Evolutionary conservation across 2,797 vertebrate genomes (phyloP), one percentile per base, ranked within the genome.

Genomic region (Apogon hyalosoma): DNA sequence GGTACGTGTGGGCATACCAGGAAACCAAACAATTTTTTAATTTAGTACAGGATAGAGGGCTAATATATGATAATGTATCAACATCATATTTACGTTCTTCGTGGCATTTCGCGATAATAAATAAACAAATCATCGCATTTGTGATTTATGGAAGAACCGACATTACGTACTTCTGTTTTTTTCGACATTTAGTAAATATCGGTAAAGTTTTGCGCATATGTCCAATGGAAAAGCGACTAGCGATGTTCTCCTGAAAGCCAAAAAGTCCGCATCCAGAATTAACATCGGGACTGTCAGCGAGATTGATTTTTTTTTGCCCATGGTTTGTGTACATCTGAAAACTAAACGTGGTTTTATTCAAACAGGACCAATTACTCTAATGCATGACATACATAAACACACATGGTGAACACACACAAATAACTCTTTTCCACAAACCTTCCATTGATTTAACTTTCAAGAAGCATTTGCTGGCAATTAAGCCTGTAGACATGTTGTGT

Each of bases 401-500:
- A 33, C 41, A 54, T 46, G 49, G 52, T 15, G 47, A 16, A 50
- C 2, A 31, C 51, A 48, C 41, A 55, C 41, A 38, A 16, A 16
- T 10, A 7, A n/a, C 28, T 21, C 49, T 57, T 58, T 45, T 41
- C 42, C 39, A 43, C 55, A 60, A 55, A 56, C 21, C 33, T 50
- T 42, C 60, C 69, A 57, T 58, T 62, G 11, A 57, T 54, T 61
- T 7, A 50, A 40, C 63, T 79, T 84, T 83, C 75, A 76, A 84
- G 85, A 75, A 67, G 69, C 73, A 78, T 53, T 75, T 40, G 46
- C 51, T 80, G 77, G 78, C 80, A 92, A 94, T 92, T 91, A 90
- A 69, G 63, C 33, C 42, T 16, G 40, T 47, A 54, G 70, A 67
- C 82, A 54, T 84, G 89, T 80, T 88, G 80, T 90, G 82, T 71